Conservation (phyloP, 2,888 invertebrate species). For the Xestia xanthographa region DNA sequence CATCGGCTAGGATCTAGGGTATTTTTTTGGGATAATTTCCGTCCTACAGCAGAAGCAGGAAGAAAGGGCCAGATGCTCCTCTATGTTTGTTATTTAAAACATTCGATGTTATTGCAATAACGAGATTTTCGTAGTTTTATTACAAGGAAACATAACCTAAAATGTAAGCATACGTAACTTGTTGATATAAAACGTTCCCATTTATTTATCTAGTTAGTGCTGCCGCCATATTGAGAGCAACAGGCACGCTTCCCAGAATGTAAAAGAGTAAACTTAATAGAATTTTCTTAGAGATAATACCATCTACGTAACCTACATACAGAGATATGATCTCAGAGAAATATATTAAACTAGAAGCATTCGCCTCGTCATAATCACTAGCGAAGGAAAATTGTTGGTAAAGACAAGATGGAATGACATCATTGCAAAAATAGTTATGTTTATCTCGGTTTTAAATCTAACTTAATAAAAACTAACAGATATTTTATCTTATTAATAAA, state of each 20-base stretch:
- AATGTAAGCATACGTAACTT: not conserved
- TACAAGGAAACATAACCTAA: not conserved
- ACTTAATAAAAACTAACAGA: not conserved
- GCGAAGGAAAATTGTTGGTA: not conserved
- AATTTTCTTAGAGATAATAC: constrained; percentile 24
- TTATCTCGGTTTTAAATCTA: not conserved
- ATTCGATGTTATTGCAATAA: not conserved
- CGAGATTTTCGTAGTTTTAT: constrained; percentile 3
- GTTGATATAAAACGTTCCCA: constrained; percentile 12
- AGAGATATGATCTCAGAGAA: not conserved
- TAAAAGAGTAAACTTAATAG: not conserved
- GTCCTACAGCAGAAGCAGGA: no score
- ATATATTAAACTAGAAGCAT: not conserved
- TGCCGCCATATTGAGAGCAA: not conserved
- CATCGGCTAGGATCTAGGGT: not conserved
- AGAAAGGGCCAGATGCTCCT: not conserved
- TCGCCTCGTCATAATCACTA: not conserved
- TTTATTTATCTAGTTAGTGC: constrained; percentile 34
- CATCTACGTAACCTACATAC: constrained; percentile 19
- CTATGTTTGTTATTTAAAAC: not conserved
- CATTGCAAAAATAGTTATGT: no score
- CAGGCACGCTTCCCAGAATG: constrained; percentile 35
- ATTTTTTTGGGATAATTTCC: not conserved
- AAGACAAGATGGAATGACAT: no score
- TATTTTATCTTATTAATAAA: not conserved